Evolutionary conservation across 92 coral and sea anemone species (phyloP).

Genomic region (Siderastrea siderea): DNA sequence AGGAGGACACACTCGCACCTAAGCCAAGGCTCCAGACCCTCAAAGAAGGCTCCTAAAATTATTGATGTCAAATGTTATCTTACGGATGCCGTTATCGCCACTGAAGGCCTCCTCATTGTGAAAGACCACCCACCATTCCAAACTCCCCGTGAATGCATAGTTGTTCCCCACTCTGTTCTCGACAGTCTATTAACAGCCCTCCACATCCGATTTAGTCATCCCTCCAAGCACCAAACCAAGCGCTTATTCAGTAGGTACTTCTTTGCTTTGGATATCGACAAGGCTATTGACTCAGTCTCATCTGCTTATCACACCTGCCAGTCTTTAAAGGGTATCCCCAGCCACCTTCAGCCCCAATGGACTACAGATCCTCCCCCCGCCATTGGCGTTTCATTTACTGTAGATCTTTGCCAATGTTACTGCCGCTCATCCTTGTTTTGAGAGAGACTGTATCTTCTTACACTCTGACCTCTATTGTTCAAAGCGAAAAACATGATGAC

Average conservation of each 20-base stretch:
- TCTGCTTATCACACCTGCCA: conserved; percentile 46
- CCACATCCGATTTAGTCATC: conserved; percentile 44
- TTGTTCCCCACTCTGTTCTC: conserved; percentile 16
- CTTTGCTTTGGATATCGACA: conserved; percentile 55
- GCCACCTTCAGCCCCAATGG: conserved; percentile 46
- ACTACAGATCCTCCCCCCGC: not conserved
- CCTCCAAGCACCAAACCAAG: conserved; percentile 51
- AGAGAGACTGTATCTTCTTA: not conserved
- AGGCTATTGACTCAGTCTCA: conserved; percentile 35
- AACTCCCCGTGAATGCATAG: conserved; percentile 9
- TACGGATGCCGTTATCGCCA: not conserved
- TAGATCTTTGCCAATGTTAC: conserved; percentile 32
- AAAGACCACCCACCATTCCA: conserved; percentile 22
- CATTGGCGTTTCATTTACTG: conserved; percentile 48
- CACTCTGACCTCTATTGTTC: conserved; percentile 4
- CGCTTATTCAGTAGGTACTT: conserved; percentile 45
- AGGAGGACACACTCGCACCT: not conserved
- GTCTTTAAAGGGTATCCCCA: conserved; percentile 41
- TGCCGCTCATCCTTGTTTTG: conserved; percentile 45
- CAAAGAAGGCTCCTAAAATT: not conserved
- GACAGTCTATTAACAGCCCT: not conserved
- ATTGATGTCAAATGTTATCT: no score
- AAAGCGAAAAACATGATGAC: conserved; percentile 28
- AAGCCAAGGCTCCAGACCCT: not conserved
- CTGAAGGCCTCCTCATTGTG: conserved; percentile 36